These are phyloP conservation scores for Chanos chanos DNA, from an alignment of 2,797 vertebrate genomes.

Conservation along the genomic window DNA sequence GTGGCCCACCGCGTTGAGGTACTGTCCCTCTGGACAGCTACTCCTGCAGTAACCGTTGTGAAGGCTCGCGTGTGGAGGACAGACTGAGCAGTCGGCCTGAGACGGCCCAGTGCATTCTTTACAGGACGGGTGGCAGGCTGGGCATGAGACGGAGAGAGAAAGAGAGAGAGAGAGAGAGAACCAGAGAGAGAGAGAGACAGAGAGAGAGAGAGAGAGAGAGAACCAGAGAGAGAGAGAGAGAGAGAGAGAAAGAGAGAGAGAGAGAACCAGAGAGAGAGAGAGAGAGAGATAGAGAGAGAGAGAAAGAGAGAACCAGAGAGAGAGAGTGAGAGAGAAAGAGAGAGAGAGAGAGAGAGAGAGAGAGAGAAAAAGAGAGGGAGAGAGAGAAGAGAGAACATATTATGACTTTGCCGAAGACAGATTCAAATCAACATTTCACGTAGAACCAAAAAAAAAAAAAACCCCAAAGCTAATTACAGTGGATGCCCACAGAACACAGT, in stretches of 20 bases:
- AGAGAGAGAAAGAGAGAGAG: too few species aligned
- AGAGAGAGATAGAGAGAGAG: too few species aligned
- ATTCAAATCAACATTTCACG: too few species aligned
- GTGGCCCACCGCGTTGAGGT: conserved; percentile 74
- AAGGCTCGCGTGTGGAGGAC: conserved; percentile 68
- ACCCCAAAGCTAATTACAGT: too few species aligned
- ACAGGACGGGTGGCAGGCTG: conserved; percentile 90
- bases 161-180: background rate
- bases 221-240: too few species aligned
- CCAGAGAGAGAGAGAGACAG: background rate
- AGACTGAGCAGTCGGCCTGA: conserved; percentile 78
- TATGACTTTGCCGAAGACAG: too few species aligned
- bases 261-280: too few species aligned
- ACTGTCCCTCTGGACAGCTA: conserved; percentile 78
- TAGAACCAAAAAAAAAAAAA: too few species aligned
- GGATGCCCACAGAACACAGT: too few species aligned
- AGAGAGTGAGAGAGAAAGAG: background rate
- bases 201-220: background rate
- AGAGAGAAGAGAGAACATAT: background rate
- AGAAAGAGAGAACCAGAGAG: too few species aligned
- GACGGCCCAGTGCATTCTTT: conserved; percentile 76
- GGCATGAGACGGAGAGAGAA: background rate
- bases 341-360: background rate
- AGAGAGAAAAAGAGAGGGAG: background rate
- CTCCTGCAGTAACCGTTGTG: conserved; percentile 75